Evolutionary conservation across 2,113 vertebrate species (phyloP), one percentile per base, ranked within the genome.

Genomic region (Sterrhoptilus dennistouni): DNA sequence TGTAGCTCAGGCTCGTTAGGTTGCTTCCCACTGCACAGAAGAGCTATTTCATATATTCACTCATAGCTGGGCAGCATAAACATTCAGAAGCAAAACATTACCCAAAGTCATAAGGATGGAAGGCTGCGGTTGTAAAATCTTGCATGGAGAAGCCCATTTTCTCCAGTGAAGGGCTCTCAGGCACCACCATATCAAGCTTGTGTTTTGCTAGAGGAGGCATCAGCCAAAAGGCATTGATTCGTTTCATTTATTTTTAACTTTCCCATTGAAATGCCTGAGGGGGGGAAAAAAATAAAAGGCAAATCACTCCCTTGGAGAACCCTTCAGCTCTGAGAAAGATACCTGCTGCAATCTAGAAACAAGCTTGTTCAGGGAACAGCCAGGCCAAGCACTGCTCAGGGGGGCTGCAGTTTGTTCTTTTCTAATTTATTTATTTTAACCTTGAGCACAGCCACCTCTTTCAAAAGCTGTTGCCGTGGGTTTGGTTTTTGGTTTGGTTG

Each of bases 201-300:
- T 79, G 44, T 90, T 86, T 95, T 84, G 86, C 76, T 90, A 83
- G 53, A 92, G 72, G 85, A 90, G 50, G 59, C 54, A 94, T 87
- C 87, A 90, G 85, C 92, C 90, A 88, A 94, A 92, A 95, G 86
- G 40, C 86, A 96, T 95, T 88, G 78, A 87, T 90, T 93, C 0
- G 1, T 89, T 95, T 71, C 35, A 89, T 96, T 95, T 96, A 95
- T 92, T 97, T 97, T 96, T 95, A 90, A 93, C 88, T 95, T 84
- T 79, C 85, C 52, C 29, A 81, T 52, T 96, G 85, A 94, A 94
- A 94, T 77, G 44, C 77, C 71, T 52, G 47, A 66, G 42, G 18
- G 8, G 2, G 0, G 7, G n/a, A n/a, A 36, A 31, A 45, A 3
- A 35, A 65, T 42, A 53, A 60, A 65, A 31, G 16, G 65, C 12